These are phyloP conservation scores for Hapalemur alaotrensis DNA, from an alignment of 2,797 vertebrate genomes.

Conservation along the genomic window DNA sequence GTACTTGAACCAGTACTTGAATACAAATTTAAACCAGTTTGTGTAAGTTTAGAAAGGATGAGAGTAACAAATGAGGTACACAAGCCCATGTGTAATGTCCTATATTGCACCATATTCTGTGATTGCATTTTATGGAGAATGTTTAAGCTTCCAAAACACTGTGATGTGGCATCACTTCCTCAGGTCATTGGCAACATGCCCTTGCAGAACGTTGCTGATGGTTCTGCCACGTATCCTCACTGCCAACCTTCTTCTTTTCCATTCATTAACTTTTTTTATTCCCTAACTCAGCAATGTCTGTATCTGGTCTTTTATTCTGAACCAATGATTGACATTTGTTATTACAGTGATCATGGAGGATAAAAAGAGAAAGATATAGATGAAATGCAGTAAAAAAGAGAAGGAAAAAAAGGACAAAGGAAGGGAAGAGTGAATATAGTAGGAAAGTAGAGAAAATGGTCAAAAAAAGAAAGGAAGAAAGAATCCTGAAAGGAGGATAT, in stretches of 20 bases:
- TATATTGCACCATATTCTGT: neutral
- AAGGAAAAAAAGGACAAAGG: neutral
- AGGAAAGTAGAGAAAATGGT: neutral
- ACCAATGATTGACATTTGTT: neutral
- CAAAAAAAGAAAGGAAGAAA: neutral
- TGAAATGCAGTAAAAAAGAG: neutral
- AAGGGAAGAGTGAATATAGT: neutral
- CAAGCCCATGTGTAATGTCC: neutral
- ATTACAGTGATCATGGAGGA: neutral
- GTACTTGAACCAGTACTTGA: too few relatives aligned
- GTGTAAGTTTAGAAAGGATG: neutral
- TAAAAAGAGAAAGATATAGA: neutral
- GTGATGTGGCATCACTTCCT: neutral
- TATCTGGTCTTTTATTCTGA: neutral
- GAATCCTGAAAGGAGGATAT: neutral
- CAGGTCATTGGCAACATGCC: accelerated
- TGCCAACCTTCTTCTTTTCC: neutral
- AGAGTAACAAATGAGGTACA: neutral
- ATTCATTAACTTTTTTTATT: neutral
- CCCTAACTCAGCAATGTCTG: neutral
- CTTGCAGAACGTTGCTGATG: neutral
- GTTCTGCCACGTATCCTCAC: neutral
- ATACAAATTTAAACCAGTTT: neutral
- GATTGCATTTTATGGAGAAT: neutral
- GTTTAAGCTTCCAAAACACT: neutral